Conservation (phyloP, 2,113 vertebrate genomes). For the Chloropsis hardwickii region DNA sequence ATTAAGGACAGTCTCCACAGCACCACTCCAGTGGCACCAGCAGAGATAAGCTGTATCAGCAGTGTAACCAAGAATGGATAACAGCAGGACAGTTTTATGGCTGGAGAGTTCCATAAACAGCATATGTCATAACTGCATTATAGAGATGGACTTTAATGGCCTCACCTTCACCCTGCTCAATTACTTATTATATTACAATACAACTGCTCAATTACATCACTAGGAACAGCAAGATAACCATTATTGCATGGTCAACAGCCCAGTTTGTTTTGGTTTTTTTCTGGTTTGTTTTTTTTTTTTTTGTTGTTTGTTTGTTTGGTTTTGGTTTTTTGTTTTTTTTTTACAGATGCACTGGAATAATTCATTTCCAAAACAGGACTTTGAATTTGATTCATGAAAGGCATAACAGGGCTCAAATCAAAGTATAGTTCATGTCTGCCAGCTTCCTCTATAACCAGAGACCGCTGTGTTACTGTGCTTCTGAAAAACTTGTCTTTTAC, state of each 20-base stretch:
- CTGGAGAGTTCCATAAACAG: slow-evolving; percentile 60
- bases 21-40: slow-evolving; percentile 40
- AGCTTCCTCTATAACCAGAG: background rate
- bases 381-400: background rate
- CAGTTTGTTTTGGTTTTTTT: background rate
- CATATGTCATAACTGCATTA: slow-evolving; percentile 22
- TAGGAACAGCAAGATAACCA: slow-evolving; percentile 33
- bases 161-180: background rate
- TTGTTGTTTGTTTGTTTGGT: background rate
- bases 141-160: slow-evolving; percentile 36
- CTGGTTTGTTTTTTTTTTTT: background rate
- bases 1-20: background rate
- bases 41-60: slow-evolving; percentile 49
- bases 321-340: background rate
- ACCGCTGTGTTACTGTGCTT: background rate
- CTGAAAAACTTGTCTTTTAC: slow-evolving; percentile 1
- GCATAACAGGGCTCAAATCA: background rate
- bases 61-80: slow-evolving; percentile 7
- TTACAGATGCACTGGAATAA: background rate
- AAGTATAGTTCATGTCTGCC: background rate
- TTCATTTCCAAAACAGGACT: background rate
- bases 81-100: slow-evolving; percentile 41
- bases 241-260: slow-evolving; percentile 21
- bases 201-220: slow-evolving; percentile 32
- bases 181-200: too few relatives aligned